Evolutionary conservation across 2,113 vertebrate species (phyloP).

Genomic region (Phyllostomus hastatus): DNA sequence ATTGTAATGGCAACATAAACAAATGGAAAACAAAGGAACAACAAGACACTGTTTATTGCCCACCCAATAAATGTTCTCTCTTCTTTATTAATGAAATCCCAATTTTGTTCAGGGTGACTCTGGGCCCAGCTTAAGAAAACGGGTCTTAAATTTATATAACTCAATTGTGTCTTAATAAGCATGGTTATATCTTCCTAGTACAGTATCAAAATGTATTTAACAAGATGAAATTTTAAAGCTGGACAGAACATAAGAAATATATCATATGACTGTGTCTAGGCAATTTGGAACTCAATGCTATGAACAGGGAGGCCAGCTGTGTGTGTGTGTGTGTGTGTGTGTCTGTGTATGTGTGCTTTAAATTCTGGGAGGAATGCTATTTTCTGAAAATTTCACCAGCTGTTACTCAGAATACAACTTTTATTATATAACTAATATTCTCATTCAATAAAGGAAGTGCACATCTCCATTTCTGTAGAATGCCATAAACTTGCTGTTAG

Average conservation of each 20-base stretch:
- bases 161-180: not conserved
- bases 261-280: not conserved
- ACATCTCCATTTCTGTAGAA: not conserved
- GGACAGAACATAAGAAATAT: not conserved
- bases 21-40: not conserved
- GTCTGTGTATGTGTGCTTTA: not conserved
- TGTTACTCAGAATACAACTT: not conserved
- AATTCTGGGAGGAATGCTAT: not conserved
- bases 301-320: not conserved
- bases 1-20: not conserved
- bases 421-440: not conserved
- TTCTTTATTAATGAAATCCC: not conserved
- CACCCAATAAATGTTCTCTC: not conserved
- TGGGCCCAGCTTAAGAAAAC: not conserved
- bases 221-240: not conserved
- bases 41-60: not conserved
- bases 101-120: not conserved
- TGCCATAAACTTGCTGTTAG: not conserved
- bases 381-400: not conserved
- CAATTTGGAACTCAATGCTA: not conserved
- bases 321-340: not conserved
- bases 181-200: not conserved
- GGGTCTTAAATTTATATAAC: not conserved
- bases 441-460: not conserved
- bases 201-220: not conserved